These are phyloP conservation scores for Tichodroma muraria DNA, from an alignment of 2,113 vertebrate species.

Conservation along the genomic window DNA sequence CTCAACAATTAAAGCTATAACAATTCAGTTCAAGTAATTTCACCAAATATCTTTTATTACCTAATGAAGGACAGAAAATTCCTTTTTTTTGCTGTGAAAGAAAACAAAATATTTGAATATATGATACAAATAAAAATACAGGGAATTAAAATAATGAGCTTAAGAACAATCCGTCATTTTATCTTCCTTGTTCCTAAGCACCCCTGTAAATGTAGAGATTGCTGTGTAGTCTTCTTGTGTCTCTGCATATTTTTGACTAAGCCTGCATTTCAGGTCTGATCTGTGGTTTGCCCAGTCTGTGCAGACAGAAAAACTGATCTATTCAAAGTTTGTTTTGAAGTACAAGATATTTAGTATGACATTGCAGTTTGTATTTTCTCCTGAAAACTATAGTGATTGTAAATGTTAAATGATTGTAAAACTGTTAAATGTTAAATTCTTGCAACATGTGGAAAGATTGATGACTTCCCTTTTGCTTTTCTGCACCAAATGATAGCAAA, in stretches of 20 bases:
- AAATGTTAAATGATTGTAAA: background rate
- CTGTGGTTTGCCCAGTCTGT: background rate
- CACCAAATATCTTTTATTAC: background rate
- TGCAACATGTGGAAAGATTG: background rate
- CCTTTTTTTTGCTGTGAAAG: background rate
- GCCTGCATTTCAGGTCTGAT: background rate
- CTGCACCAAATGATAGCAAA: background rate
- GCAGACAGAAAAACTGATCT: background rate
- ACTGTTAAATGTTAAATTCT: too few relatives aligned
- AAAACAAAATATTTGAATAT: background rate
- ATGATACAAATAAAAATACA: background rate
- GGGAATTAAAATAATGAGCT: background rate
- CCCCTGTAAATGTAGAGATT: background rate
- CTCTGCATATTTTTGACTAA: background rate
- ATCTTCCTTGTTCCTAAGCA: background rate
- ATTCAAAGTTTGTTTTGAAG: background rate
- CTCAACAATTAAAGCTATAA: too few relatives aligned
- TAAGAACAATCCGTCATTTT: background rate
- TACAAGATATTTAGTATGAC: background rate
- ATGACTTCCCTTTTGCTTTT: background rate
- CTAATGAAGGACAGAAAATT: background rate
- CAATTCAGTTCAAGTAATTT: background rate
- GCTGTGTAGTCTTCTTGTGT: background rate
- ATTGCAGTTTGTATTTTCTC: background rate
- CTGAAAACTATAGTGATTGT: background rate